Evolutionary conservation across 2,113 vertebrate species (phyloP).

Genomic region (Dolichotis patagonum): DNA sequence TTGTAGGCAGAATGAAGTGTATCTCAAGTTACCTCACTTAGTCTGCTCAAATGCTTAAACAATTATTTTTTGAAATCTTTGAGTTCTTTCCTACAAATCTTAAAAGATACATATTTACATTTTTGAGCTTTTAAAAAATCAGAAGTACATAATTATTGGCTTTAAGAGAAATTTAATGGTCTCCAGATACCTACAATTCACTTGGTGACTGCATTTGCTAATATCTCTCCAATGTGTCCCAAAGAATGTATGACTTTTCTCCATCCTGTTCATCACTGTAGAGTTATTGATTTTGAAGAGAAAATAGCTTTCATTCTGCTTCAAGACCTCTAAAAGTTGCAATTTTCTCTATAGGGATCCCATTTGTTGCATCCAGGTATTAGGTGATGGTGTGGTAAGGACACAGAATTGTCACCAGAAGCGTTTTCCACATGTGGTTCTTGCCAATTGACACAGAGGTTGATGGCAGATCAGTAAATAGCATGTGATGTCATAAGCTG

Average conservation of each 20-base stretch:
- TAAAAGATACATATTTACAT: neutral
- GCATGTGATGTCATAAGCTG: neutral
- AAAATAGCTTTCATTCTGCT: neutral
- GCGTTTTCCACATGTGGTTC: neutral
- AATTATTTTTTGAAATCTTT: neutral
- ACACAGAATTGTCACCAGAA: neutral
- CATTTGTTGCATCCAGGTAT: neutral
- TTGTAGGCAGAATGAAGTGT: neutral
- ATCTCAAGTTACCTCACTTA: neutral
- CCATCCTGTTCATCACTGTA: neutral
- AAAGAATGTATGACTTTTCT: neutral
- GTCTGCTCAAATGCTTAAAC: neutral
- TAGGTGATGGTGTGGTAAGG: neutral
- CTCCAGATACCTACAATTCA: neutral
- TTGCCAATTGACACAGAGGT: neutral
- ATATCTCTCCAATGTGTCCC: neutral
- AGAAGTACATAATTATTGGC: neutral
- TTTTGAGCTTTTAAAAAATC: neutral
- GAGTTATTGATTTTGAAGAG: conserved; percentile 8
- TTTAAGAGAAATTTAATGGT: neutral
- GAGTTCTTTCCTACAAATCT: neutral
- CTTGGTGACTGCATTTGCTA: neutral
- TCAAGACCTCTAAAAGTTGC: neutral
- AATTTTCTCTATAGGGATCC: conserved; percentile 8
- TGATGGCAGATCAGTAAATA: neutral